These are phyloP conservation scores for Drosophila punjabiensis DNA, from an alignment of 1,140 invertebrate genomes.

Conservation along the genomic window DNA sequence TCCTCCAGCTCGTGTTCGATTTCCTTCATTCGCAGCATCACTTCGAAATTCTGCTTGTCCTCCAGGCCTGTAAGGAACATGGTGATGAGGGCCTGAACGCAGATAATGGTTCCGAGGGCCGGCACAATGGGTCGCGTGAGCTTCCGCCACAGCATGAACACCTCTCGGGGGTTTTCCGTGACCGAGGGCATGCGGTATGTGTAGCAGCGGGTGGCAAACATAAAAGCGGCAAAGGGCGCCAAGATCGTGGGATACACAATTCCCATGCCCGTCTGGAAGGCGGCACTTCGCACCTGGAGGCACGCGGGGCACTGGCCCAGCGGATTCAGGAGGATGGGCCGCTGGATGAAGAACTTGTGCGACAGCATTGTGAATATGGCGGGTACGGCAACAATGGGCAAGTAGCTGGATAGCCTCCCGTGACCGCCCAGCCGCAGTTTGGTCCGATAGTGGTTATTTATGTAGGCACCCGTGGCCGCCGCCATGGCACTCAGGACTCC, in stretches of 20 bases:
- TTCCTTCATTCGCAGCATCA: conserved; percentile 75
- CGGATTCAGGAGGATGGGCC: conserved; percentile 74
- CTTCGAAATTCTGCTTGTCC: conserved; percentile 77
- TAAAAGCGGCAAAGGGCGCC: conserved; percentile 84
- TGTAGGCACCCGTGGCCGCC: conserved; percentile 78
- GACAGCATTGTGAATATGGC: conserved; percentile 80
- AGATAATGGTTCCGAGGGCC: conserved; percentile 75
- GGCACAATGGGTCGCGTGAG: conserved; percentile 83
- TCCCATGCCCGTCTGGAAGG: conserved; percentile 79
- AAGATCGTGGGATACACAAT: conserved; percentile 85
- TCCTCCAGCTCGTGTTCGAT: conserved; percentile 66
- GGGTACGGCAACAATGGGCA: conserved; percentile 85
- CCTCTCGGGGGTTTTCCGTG: conserved; percentile 82
- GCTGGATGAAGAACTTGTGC: conserved; percentile 85
- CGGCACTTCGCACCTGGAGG: conserved; percentile 82
- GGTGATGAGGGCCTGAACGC: conserved; percentile 83
- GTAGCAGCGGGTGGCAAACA: conserved; percentile 85
- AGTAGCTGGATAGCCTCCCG: conserved; percentile 83
- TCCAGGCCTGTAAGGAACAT: conserved; percentile 85
- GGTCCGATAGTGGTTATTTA: conserved; percentile 85
- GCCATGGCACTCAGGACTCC: conserved; percentile 72
- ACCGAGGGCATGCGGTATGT: conserved; percentile 86
- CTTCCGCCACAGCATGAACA: conserved; percentile 81
- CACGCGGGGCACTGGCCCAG: conserved; percentile 85
- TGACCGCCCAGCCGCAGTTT: conserved; percentile 80